Base-by-base conservation (phyloP, 2,113 vertebrate genomes). In the Marmota flaviventris region DNA sequence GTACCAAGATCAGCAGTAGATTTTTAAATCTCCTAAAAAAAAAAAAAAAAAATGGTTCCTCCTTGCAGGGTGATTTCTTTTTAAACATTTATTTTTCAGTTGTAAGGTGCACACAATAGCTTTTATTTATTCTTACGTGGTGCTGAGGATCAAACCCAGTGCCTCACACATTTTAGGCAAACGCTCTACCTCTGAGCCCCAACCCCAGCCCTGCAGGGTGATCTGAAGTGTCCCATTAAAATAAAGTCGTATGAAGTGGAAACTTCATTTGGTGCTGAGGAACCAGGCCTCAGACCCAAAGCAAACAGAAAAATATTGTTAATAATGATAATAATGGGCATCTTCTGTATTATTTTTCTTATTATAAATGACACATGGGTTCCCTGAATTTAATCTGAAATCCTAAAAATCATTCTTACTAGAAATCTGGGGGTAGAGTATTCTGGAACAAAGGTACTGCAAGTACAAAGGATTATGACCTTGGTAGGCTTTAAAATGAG, bases 331-430 rank as follows among this genome's bases (percentile, higher is more conserved):
- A 42, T 8, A 32, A 53, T 10, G 39, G 53, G 29, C 32, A 42
- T 24, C 37, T 76, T 53, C 45, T 61, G 58, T 37, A 4, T 69
- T 45, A 17, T 24, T 51, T 2, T 70, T 58, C 8, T 76, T 76
- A 27, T 72, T 69, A n/a, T 25, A 72, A 51, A 34, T 53, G 24
- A 32, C 22, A 90, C 86, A 56, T 37, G 27, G 79, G 61, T 90
- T 94, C 82, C 85, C 53, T 58, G 65, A 92, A 84, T 61, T 79
- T 84, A 83, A 70, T 37, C 53, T 37, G 51, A 85, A 85, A n/a
- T 17, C 24, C 16, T 69, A 24, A 56, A 91, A 94, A 58, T 9
- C 51, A 27, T 39, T 78, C 25, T 51, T n/a, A 25, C 70, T 42
- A 29, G 67, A 63, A 95, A 79, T 56, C 63, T 56, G 61, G 48